Base-by-base conservation (phyloP, 1,140 invertebrate genomes). In the Plectus sambesii region DNA sequence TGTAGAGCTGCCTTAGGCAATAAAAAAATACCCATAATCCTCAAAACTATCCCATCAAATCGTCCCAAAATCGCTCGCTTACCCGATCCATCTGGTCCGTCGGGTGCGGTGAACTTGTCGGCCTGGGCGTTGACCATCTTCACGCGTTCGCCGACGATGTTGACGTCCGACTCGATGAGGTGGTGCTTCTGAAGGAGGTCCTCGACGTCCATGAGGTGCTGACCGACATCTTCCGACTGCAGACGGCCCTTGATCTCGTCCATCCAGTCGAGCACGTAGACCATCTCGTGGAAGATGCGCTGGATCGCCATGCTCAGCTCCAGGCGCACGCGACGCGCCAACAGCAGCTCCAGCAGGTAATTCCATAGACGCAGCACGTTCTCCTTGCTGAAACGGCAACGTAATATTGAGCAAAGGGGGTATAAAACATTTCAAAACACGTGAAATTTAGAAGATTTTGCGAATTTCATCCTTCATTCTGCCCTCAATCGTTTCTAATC, bases 151-250 rank as follows among this genome's bases (percentile, higher is more conserved):
- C 90, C 90, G 1, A 98, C 74, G 6, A 98, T 89, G 66, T 96
- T 94, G 61, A 99, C 93, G 63, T 99, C 93, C 1, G 89, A 90
- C 70, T 98, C 93, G 2, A 98, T 82, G 0, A 99, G 75, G 22
- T 84, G 87, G 69, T 99, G 94, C 70, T 98, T 97, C 72, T 98
- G 92, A 20, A 99, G 74, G 37, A 99, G 75, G 74, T 98, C 93
- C 73, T 98, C 90, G 0, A 98, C 94, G 5, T 90, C 89, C 88
- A 98, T 94, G 56, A 99, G 73, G 74, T 98, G 93, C 70, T 97
- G 96, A 53, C 93, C 93, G 72, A 90, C 93, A 73, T 99, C 93
- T 64, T 98, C 92, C 1, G 89, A 93, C 55, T 93, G 73, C 26
- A 97, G 72, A 43, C 89, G 80, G 55, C 73, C 71, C 63, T 78